phyloP scores from a whole-genome alignment of 2,113 vertebrate genomes.

The Myotis lucifugus region DNA sequence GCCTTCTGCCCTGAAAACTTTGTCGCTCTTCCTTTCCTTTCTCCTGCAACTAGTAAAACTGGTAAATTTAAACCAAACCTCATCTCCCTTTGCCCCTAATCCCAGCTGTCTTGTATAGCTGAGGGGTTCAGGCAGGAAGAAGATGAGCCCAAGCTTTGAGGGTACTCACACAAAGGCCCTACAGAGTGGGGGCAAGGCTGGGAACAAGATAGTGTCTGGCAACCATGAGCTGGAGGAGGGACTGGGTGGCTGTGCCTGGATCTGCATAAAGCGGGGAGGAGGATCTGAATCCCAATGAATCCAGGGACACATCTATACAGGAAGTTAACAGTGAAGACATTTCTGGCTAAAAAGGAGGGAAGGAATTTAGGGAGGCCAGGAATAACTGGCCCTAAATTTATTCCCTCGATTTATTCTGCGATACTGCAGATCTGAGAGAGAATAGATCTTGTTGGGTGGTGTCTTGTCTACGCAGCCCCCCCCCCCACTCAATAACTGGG shows the following conservation, averaged over 20 bases:
- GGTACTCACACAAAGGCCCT: background rate
- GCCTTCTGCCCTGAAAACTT: slow-evolving; percentile 16
- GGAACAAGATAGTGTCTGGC: background rate
- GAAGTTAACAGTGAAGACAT: background rate
- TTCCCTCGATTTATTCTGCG: slow-evolving; percentile 30
- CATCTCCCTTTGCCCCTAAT: background rate
- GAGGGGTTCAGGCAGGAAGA: background rate
- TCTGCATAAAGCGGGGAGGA: background rate
- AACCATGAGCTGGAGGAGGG: background rate
- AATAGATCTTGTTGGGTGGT: slow-evolving; percentile 5
- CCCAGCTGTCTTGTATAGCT: background rate
- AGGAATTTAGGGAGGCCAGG: background rate
- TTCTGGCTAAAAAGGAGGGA: slow-evolving; percentile 17
- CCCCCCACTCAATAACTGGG: background rate
- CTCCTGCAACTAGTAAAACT: background rate
- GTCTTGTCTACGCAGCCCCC: background rate
- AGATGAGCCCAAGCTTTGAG: background rate
- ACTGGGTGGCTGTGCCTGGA: background rate
- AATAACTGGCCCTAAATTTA: slow-evolving; percentile 30
- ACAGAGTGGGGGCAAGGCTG: background rate
- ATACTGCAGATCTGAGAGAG: background rate
- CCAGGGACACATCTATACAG: background rate
- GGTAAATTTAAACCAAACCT: slow-evolving; percentile 4
- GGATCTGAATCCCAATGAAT: background rate
- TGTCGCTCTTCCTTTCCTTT: background rate